Base-by-base conservation (phyloP, 2,888 invertebrate species). In the Gastrophysa polygoni region DNA sequence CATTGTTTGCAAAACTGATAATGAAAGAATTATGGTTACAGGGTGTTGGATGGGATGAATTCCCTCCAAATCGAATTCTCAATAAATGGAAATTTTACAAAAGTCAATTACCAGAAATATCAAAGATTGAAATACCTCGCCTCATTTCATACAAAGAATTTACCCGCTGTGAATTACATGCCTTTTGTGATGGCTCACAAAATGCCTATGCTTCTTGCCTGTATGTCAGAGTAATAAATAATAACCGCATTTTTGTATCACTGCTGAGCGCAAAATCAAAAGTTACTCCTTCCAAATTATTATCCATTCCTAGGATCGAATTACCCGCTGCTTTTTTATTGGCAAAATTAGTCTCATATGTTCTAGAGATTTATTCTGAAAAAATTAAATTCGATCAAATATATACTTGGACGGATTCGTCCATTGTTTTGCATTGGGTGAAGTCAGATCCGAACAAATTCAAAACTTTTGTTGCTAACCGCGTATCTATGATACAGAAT, bases 381-480 rank as follows among this genome's bases (percentile, higher is more conserved):
- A 50, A 50, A 29, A 50, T 50, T 17, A 14, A 50, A 50, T n/a
- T n/a, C n/a, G n/a, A n/a, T n/a, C n/a, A n/a, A n/a, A n/a, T n/a
- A n/a, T n/a, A n/a, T n/a, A n/a, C 50, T 21, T 55, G 54, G 44
- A 44, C 54, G 2, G 54, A 55, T 21, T 55, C 24, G 11, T 44
- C 54, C 16, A 55, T 38, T 20, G 44, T 44, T 20, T 21, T 38
- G 14, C 44, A 38, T 55, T 55, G 43, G 54, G 21, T 55, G 24
- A 55, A 43, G n/a, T 43, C 43, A 43, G 43, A 44, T 55, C 43
- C 44, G 14, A 55, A 21, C 16, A n/a, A 44, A 44, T 55, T n/a
- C 3, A 55, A 55, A 55, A 55, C 43, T 10, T 38, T 55, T 43
- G 54, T 55, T 3, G 38, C 54, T 28, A 55, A 55, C 44, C 43